A percentile compares a stretch with the other conserved stretches of the same genome.
Evolutionary conservation across 2,888 invertebrate genomes (phyloP).

Genomic region (Parochlus steinenii): DNA sequence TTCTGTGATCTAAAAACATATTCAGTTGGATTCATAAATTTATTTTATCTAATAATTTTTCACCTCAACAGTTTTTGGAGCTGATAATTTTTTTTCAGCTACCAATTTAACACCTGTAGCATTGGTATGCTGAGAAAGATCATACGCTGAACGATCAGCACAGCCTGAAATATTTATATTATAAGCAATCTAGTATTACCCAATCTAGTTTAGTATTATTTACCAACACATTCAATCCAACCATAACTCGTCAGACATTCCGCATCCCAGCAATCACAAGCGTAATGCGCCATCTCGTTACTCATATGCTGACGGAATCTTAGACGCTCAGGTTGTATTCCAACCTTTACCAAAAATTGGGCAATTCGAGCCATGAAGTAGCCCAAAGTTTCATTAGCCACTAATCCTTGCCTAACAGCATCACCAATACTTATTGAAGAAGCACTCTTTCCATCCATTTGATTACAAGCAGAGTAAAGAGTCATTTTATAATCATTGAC

Average conservation of each 20-base stretch:
- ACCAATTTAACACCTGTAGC: conserved; percentile 83
- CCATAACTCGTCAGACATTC: conserved; percentile 89
- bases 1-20: conserved; percentile 37
- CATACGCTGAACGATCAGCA: conserved; percentile 96
- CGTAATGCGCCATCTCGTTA: conserved; percentile 99
- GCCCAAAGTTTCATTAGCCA: conserved; percentile 93
- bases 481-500: conserved; percentile 59
- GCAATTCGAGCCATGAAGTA: conserved; percentile 97
- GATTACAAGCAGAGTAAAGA: conserved; percentile 89
- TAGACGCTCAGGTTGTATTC: conserved; percentile 68
- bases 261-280: conserved; percentile 99
- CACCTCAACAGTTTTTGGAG: conserved; percentile 64
- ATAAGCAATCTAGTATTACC: no score
- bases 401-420: conserved; percentile 69
- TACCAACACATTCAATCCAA: conserved; percentile 12
- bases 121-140: conserved; percentile 84
- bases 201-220: no score
- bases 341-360: conserved; percentile 70
- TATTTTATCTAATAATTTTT: conserved; percentile 18
- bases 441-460: conserved; percentile 91
- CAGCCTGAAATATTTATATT: no score
- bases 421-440: conserved; percentile 62
- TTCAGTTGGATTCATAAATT: conserved; percentile 1
- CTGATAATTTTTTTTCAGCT: conserved; percentile 81
- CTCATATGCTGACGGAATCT: conserved; percentile 97